Evolutionary conservation across 92 coral and sea anemone species (phyloP), one percentile per base, ranked within the genome.

Genomic region (Hydrozoanthus gracilis): DNA sequence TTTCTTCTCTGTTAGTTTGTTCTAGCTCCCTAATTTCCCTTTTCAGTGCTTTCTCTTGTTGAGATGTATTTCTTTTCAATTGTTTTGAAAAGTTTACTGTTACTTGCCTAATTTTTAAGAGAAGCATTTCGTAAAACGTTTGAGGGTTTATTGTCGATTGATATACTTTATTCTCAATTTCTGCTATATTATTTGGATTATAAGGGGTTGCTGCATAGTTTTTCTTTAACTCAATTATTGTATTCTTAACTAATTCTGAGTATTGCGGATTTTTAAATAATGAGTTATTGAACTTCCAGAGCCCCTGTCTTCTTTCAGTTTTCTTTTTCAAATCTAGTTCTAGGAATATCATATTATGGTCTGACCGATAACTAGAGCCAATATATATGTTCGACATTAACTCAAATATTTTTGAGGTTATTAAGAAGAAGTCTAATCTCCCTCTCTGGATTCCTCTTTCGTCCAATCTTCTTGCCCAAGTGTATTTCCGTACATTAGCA

Each of bases 321-420:
- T 64, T 64, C 70, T 64, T 64, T 64, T 64, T 64, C 70, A 64
- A 64, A 64, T 64, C 6, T 62, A 62, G 69, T 62, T 62, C 69
- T 62, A 62, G 69, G 69, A 62, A 62, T 62, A 62, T 62, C 69
- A 62, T 62, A 62, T 62, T 62, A 62, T 62, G 69, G 69, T 62
- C 69, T 62, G 69, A 62, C 69, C 69, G 69, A 16, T 64, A 64
- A 52, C 58, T 52, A 52, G 58, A 52, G 58, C 58, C 58, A 52
- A 52, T 52, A 52, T 52, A 52, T 52, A 52, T 52, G 58, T 52
- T 52, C 58, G 58, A 52, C 58, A 52, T 52, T 52, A 52, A 52
- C 58, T 52, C 58, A 52, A 52, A 52, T 52, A 52, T 52, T 52
- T 52, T 52, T 52, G 58, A 52, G 58, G 58, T 52, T 52, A 52